phyloP scores from a whole-genome alignment of 2,888 invertebrate genomes.

The Iphiclides podalirius region DNA sequence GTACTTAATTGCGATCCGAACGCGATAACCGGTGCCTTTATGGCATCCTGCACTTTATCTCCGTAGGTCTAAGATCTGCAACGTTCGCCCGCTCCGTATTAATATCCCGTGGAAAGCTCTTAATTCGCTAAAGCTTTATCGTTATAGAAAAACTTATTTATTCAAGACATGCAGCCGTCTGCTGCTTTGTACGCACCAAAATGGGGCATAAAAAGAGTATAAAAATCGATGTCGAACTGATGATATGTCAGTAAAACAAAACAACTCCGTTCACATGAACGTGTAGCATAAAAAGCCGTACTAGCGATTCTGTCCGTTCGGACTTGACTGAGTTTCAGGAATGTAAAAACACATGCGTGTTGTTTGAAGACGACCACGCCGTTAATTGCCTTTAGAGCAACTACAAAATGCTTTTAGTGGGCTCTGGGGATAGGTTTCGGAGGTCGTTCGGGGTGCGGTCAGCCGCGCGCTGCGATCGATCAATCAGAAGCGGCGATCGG shows the following conservation, averaged over 20 bases:
- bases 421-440: slow-evolving; percentile 9
- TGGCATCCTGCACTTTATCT: slow-evolving; percentile 22
- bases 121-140: slow-evolving; percentile 7
- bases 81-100: slow-evolving; percentile 19
- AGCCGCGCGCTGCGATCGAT: slow-evolving; percentile 54
- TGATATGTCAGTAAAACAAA: slow-evolving; percentile 17
- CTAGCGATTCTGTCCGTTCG: neutral
- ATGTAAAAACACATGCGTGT: too few species aligned
- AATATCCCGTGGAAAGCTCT: slow-evolving; percentile 8
- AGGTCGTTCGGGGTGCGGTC: slow-evolving; percentile 25
- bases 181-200: slow-evolving; percentile 7
- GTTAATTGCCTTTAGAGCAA: neutral
- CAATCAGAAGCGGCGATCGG: slow-evolving; percentile 68
- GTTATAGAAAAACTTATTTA: slow-evolving; percentile 13
- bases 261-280: slow-evolving; percentile 21
- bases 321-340: neutral
- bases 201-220: slow-evolving; percentile 15
- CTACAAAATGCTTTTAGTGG: neutral
- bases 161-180: slow-evolving; percentile 8
- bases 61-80: slow-evolving; percentile 18
- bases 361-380: too few species aligned
- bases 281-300: slow-evolving; percentile 19
- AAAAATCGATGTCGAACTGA: slow-evolving; percentile 11
- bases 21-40: slow-evolving; percentile 43
- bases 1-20: slow-evolving; percentile 50